These are phyloP conservation scores for Calyptomena viridis DNA, from an alignment of 2,113 vertebrate species.

Conservation along the genomic window DNA sequence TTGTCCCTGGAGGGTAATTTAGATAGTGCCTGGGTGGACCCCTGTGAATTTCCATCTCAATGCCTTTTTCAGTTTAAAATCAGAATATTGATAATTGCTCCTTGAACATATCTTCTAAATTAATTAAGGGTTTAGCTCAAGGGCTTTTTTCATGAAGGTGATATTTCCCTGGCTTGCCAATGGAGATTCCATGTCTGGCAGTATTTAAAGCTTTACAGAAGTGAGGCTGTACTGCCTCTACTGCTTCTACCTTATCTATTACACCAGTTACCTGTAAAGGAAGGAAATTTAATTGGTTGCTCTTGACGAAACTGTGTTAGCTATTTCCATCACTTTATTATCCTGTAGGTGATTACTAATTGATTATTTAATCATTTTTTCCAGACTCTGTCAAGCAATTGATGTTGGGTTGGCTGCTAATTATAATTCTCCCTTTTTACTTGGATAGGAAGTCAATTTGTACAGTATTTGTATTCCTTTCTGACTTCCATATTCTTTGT, in stretches of 20 bases:
- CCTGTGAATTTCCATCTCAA: background rate
- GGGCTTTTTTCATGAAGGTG: background rate
- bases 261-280: background rate
- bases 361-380: background rate
- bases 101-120: background rate
- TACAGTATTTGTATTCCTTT: background rate
- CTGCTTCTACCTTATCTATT: background rate
- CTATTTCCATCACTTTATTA: background rate
- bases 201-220: background rate
- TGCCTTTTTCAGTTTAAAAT: background rate
- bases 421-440: background rate
- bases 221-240: background rate
- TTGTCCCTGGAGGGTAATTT: background rate
- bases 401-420: background rate
- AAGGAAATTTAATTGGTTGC: background rate
- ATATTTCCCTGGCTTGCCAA: background rate
- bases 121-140: conserved; percentile 13
- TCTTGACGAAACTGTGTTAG: background rate
- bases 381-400: background rate
- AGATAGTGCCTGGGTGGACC: background rate
- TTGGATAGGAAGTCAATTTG: background rate
- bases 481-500: background rate
- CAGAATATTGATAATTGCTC: background rate
- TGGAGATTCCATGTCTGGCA: background rate
- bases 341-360: background rate